phyloP scores from a whole-genome alignment of 2,797 vertebrate species.

The Neosilurus hyrtlii region DNA sequence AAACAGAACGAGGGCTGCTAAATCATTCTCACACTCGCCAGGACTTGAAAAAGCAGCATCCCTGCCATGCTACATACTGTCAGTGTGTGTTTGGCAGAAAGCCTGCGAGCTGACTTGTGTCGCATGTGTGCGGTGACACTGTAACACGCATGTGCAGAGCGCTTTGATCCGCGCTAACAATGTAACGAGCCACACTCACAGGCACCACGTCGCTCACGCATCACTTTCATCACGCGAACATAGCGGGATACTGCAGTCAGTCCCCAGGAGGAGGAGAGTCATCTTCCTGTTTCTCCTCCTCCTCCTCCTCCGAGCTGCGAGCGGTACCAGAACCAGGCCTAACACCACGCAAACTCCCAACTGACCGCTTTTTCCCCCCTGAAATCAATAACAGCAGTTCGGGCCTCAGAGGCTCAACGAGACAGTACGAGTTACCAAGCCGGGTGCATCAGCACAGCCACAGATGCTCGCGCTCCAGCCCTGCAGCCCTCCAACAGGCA shows the following conservation, averaged over 20 bases:
- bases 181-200: background rate
- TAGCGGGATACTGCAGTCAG: background rate
- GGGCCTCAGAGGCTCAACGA: background rate
- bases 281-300: background rate
- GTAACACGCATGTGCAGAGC: slow-evolving; percentile 9
- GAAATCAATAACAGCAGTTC: background rate
- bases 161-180: background rate
- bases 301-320: slow-evolving; percentile 10
- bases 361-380: background rate
- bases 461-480: background rate
- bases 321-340: slow-evolving; percentile 19
- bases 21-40: background rate
- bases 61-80: background rate
- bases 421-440: background rate
- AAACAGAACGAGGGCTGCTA: background rate
- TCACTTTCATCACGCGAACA: background rate
- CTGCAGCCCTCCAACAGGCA: background rate
- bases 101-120: background rate
- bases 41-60: background rate
- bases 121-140: background rate
- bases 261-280: slow-evolving; percentile 5
- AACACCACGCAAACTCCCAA: background rate
- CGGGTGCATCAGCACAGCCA: background rate
- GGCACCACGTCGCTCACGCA: background rate
- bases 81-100: background rate